Conservation (phyloP, 2,797 vertebrate genomes). For the Epinephelus coioides region DNA sequence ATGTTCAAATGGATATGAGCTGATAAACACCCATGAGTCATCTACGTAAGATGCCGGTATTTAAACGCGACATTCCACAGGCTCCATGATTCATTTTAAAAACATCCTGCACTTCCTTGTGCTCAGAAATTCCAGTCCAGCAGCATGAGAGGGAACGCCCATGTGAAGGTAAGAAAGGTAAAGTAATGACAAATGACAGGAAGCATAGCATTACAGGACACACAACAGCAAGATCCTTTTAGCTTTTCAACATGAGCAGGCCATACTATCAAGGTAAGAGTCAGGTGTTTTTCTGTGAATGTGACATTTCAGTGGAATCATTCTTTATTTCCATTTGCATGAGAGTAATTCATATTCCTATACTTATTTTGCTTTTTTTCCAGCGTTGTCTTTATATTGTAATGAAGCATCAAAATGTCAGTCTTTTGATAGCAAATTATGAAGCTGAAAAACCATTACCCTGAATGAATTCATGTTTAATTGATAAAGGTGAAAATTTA, state of each 20-base stretch:
- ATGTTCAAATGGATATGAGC: background rate
- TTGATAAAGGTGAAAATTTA: background rate
- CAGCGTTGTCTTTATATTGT: background rate
- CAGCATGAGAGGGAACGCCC: slow-evolving; percentile 28
- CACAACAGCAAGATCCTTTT: background rate
- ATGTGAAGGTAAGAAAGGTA: background rate
- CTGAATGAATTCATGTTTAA: background rate
- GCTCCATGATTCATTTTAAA: background rate
- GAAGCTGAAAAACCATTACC: background rate
- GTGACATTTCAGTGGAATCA: background rate
- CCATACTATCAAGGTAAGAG: slow-evolving; percentile 43
- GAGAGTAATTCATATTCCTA: background rate
- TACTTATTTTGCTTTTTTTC: background rate
- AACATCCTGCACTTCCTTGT: slow-evolving; percentile 19
- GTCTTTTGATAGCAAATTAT: background rate
- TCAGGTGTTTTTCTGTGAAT: background rate
- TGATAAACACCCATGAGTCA: background rate
- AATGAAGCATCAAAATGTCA: background rate
- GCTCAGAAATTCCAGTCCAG: slow-evolving; percentile 11
- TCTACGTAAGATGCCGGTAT: background rate
- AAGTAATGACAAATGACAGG: background rate
- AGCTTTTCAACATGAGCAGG: slow-evolving; percentile 42
- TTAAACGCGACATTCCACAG: background rate
- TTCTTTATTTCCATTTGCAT: background rate
- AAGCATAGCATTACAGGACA: background rate